Conservation (phyloP, 2,113 vertebrate species). For the Neogale vison region DNA sequence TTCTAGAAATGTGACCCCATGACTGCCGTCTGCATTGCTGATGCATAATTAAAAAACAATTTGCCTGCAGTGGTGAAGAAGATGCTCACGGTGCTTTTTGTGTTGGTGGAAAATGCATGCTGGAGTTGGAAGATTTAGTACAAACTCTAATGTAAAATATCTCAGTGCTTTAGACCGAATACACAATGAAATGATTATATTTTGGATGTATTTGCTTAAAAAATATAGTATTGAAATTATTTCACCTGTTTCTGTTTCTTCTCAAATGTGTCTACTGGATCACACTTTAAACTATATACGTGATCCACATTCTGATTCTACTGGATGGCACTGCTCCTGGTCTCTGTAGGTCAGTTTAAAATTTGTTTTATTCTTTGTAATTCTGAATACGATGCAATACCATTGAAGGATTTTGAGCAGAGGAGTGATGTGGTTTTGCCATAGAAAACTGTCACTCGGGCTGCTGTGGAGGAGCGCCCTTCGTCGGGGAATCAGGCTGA, state of each 20-base stretch:
- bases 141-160: not conserved
- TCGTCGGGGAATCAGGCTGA: not conserved
- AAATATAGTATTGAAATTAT: not conserved
- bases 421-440: not conserved
- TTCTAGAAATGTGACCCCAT: not conserved
- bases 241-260: not conserved
- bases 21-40: not conserved
- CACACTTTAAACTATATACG: too few relatives aligned
- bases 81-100: too few relatives aligned
- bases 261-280: not conserved
- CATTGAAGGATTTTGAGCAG: not conserved
- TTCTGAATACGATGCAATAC: not conserved
- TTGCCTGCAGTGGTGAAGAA: not conserved
- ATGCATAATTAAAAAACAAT: not conserved
- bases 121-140: not conserved
- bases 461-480: too few relatives aligned
- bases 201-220: not conserved
- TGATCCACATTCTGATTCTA: not conserved
- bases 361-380: not conserved
- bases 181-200: not conserved
- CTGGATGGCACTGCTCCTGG: not conserved
- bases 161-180: not conserved
- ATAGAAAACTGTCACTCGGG: fast-evolving
- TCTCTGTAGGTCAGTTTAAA: not conserved
- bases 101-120: not conserved